Evolutionary conservation across 1,140 invertebrate species (phyloP).

Genomic region (Diorhabda sublineata): DNA sequence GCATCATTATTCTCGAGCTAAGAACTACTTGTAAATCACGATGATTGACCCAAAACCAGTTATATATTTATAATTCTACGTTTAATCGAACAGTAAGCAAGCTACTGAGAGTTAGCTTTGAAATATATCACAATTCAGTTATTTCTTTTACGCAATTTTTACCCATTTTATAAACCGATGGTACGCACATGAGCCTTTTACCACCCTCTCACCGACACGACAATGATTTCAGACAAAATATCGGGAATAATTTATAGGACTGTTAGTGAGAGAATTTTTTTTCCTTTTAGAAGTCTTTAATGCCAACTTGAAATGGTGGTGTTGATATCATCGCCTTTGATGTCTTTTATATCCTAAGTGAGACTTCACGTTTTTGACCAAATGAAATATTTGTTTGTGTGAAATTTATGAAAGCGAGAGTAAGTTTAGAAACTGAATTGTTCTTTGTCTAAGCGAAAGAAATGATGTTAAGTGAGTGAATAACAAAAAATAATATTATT

Average conservation of each 20-base stretch:
- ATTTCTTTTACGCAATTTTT: no score
- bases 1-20: no score
- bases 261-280: neutral
- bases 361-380: neutral
- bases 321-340: neutral
- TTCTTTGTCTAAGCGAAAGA: neutral
- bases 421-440: neutral
- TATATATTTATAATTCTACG: no score
- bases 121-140: no score
- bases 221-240: slow-evolving; percentile 1
- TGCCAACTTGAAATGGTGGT: neutral
- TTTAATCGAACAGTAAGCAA: no score
- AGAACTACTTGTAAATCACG: no score
- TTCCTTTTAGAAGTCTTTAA: neutral
- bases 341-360: neutral
- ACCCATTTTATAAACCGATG: no score
- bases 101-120: no score
- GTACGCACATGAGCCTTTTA: no score
- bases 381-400: neutral
- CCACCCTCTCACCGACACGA: neutral
- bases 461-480: no score
- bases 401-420: neutral
- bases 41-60: no score
- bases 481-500: no score
- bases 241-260: neutral